Percentiles rank a stretch among this genome's conserved stretches.
Conservation (phyloP, 2,888 invertebrate genomes). For the Hoplodrina ambigua region DNA sequence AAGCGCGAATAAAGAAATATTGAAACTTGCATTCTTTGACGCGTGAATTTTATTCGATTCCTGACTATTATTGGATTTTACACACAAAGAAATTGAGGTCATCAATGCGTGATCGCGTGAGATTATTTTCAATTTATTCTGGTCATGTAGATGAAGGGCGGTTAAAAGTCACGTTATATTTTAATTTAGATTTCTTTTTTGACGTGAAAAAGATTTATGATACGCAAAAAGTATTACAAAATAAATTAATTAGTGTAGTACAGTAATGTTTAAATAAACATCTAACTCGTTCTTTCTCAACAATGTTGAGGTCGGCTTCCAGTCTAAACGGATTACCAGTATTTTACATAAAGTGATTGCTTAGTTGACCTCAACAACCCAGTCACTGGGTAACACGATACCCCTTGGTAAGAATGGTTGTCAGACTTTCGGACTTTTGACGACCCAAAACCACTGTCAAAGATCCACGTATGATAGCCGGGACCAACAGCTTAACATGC, state of each 20-base stretch:
- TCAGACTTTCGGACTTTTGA: too few relatives aligned
- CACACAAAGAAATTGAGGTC: conserved; percentile 19
- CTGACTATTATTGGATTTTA: conserved; percentile 22
- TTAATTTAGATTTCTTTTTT: conserved; percentile 2
- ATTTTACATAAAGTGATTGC: too few relatives aligned
- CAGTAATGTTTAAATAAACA: neutral
- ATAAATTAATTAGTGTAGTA: neutral
- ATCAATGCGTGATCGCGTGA: conserved; percentile 11
- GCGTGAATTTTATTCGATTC: conserved; percentile 1
- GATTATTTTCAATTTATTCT: conserved; percentile 24
- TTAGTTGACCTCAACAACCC: too few relatives aligned
- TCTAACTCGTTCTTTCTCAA: too few relatives aligned
- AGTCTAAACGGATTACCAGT: too few relatives aligned
- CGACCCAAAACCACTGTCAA: too few relatives aligned
- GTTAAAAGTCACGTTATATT: conserved; percentile 14
- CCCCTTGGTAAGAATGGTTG: too few relatives aligned
- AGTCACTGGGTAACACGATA: too few relatives aligned
- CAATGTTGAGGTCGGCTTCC: too few relatives aligned
- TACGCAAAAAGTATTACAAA: neutral
- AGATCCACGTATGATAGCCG: too few relatives aligned
- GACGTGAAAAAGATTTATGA: conserved; percentile 2
- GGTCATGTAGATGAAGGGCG: conserved; percentile 4
- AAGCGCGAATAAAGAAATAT: conserved; percentile 27
- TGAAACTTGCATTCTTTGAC: conserved; percentile 18
- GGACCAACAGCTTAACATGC: too few relatives aligned